A percentile compares a stretch with the other conserved stretches of the same genome.
Evolutionary conservation across 2,797 vertebrate species (phyloP).

Genomic region (Pantherophis alleghaniensis): DNA sequence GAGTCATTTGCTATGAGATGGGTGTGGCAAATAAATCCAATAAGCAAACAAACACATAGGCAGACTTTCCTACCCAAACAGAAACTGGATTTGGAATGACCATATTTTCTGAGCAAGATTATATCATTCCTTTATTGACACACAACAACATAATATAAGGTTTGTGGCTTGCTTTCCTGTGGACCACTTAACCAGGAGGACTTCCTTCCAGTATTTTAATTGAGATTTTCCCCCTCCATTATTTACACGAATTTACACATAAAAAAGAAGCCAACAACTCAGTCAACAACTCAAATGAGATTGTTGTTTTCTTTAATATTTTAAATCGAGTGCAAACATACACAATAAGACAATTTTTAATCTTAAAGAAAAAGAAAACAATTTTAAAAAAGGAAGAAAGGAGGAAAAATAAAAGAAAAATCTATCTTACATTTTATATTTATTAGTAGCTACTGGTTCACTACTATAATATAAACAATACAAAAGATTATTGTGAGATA

Average conservation of each 20-base stretch:
- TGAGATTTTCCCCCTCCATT: constrained; percentile 6
- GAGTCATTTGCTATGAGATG: neutral
- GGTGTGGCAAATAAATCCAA: neutral
- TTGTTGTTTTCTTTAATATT: neutral
- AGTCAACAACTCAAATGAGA: neutral
- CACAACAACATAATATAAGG: neutral
- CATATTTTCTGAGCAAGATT: neutral
- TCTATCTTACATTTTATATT: neutral
- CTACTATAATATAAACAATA: neutral
- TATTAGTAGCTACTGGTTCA: neutral
- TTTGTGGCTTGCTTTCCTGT: neutral
- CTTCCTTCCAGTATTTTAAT: neutral
- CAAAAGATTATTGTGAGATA: neutral
- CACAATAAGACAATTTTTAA: neutral
- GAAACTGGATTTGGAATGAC: neutral
- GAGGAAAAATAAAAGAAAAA: neutral
- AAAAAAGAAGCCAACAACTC: constrained; percentile 21
- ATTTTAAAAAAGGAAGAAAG: neutral
- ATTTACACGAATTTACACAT: constrained; percentile 24
- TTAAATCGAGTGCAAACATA: neutral
- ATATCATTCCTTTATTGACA: neutral
- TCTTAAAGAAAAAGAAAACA: neutral
- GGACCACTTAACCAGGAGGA: neutral
- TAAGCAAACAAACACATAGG: neutral
- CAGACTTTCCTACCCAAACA: neutral